Base-by-base conservation (phyloP, 2,888 invertebrate genomes). In the Drosophila leonis region DNA sequence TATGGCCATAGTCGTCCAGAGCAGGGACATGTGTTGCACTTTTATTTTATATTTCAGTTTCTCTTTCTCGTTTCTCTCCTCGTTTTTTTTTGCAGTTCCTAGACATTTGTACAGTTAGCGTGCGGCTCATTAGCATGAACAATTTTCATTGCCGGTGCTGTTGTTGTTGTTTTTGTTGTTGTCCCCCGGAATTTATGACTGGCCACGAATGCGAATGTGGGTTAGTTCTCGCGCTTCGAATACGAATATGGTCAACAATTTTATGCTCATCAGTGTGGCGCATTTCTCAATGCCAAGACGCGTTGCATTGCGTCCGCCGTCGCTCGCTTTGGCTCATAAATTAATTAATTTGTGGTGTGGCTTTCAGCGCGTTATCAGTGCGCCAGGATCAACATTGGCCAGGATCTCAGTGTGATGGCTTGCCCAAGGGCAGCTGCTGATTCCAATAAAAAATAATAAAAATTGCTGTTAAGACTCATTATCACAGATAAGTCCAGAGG, bases 291-390 rank as follows among this genome's bases (percentile, higher is more conserved):
- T 88, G 72, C 81, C 68, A 80, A 75, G 61, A 73, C 60, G 69
- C 76, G 86, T 67, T 35, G 69, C 76, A 83, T 67, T 35, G 83
- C 52, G 44, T 35, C 33, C 60, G 60, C 24, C 33, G 65, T 49
- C 48, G 24, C 62, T 61, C 29, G 56, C 46, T 39, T 37, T 61
- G 56, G 72, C 83, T 86, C 90, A 91, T 91, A 91, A 91, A 92
- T 91, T 91, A 92, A 92, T 91, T 91, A 91, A 92, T 92, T 92
- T 92, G 84, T 80, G 88, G 88, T 91, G 90, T 86, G 86, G 86
- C 89, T 86, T 86, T 86, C 90, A 81, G 80, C 80, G 85, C 80
- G 80, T 76, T 83, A 90, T 80, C 84, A 77, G 65, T 72, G 75
- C 66, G 77, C 66, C 74, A 80, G 74, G 82, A 86, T 90, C 88